Evolutionary conservation across 2,888 invertebrate species (phyloP), one percentile per base, ranked within the genome.

Genomic region (Hydroisotoma schaefferi): DNA sequence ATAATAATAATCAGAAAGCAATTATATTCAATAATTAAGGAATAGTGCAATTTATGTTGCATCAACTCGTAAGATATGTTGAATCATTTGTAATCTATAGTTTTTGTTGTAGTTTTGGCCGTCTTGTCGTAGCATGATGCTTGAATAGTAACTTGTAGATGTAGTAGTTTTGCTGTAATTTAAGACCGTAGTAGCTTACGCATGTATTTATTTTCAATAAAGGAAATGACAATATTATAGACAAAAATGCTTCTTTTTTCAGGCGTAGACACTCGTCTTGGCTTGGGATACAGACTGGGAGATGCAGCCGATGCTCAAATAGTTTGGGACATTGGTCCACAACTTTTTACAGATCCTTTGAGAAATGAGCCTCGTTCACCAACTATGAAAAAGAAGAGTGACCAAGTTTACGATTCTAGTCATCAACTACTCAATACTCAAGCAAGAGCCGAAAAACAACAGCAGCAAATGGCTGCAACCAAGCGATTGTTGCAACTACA

Each of bases 311-410:
- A 73, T 58, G 70, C 71, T 15, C 73, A 73, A 60, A 55, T 73
- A 1, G 65, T 73, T n/a, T 71, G 64, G 63, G 73, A 73, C 55
- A 65, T 73, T 49, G 73, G 73, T 6, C 73, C 73, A 5, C 73
- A 73, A 60, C 49, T 73, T 12, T 73, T 70, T 28, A 73, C 73
- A 6, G 70, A 72, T 12, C 65, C 71, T 6, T 38, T 72, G 2
- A 54, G 59, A n/a, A 62, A 67, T 60, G 72, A 70, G 46, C 46
- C 57, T 12, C 55, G 63, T 22, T 53, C 60, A n/a, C 37, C 33
- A 52, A 25, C n/a, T 10, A 33, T 52, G 29, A 15, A 5, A 28
- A 54, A 52, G 28, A 25, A 57, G 25, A 23, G 37, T 20, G 28
- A 37, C 3, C 48, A 57, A n/a, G 20, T 20, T 12, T 18, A 8